Evolutionary conservation across 2,113 vertebrate species (phyloP), one percentile per base, ranked within the genome.

Genomic region (Salminus brasiliensis): DNA sequence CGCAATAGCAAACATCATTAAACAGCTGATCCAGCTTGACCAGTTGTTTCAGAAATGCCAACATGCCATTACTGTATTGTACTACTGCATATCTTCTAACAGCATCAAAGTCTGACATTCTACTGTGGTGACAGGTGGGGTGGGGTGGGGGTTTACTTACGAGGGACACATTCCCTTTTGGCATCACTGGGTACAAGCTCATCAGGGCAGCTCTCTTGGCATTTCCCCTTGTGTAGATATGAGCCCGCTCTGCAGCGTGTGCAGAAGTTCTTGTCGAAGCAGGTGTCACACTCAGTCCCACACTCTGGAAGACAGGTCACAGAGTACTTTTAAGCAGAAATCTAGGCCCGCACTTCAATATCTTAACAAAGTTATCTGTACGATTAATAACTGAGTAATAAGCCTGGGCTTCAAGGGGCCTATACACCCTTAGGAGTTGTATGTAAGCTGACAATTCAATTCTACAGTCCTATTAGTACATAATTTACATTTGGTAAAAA

Each of bases 181-280:
- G 95, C 90, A 80, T 96, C 96, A 75, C 94, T 98, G 87, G 93
- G 92, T 88, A 94, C 93, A 86, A 98, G 89, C 78, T 95, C 96
- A 41, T 97, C 96, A 0, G 97, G 96, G 84, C 98, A 99, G 85
- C 86, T 97, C 90, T 98, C 96, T 92, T 95, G 95, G 92, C 98
- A 99, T 92, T 97, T 98, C 86, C 98, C 98, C 87, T 91, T 95
- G 91, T 96, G 93, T 89, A 98, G 95, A 91, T 98, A 98, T 91
- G 95, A 97, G 68, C 95, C 96, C 77, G 91, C 93, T 94, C 96
- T 96, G 93, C 98, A 99, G 72, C 96, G 97, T 65, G 95, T 98
- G 93, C 98, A 99, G 94, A 99, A 99, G 93, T 97, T 99, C 93
- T 94, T 97, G 93, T 96, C 96, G 93, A 99, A 99, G 94, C 97